phyloP scores from a whole-genome alignment of 2,797 vertebrate species.

The Trachops cirrhosus region DNA sequence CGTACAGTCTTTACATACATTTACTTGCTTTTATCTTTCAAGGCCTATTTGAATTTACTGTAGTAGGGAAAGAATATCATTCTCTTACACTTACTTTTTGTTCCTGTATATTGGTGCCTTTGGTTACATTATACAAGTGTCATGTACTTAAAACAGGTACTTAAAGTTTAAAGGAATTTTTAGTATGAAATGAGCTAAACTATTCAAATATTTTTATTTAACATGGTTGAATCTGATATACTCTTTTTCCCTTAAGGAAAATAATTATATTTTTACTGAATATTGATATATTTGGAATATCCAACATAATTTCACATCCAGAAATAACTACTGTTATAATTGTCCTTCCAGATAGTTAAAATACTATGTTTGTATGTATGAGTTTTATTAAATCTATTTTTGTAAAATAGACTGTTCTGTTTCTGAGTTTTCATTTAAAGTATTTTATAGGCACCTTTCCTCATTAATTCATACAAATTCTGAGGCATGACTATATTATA shows the following conservation, averaged over 20 bases:
- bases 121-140: neutral
- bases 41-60: neutral
- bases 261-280: neutral
- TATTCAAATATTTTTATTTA: conserved; percentile 18
- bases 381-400: neutral
- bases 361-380: neutral
- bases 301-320: neutral
- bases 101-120: neutral
- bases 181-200: neutral
- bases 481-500: neutral
- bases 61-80: neutral
- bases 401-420: neutral
- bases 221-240: neutral
- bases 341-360: neutral
- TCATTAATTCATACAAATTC: neutral
- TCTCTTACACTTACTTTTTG: neutral
- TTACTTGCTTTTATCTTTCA: neutral
- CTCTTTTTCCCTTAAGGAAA: neutral
- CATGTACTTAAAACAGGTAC: neutral
- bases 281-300: neutral
- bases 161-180: neutral
- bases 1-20: neutral
- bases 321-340: neutral
- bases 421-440: neutral
- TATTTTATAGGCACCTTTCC: neutral